These are phyloP conservation scores for Marmota monax DNA, from an alignment of 2,113 vertebrate genomes.

Conservation along the genomic window DNA sequence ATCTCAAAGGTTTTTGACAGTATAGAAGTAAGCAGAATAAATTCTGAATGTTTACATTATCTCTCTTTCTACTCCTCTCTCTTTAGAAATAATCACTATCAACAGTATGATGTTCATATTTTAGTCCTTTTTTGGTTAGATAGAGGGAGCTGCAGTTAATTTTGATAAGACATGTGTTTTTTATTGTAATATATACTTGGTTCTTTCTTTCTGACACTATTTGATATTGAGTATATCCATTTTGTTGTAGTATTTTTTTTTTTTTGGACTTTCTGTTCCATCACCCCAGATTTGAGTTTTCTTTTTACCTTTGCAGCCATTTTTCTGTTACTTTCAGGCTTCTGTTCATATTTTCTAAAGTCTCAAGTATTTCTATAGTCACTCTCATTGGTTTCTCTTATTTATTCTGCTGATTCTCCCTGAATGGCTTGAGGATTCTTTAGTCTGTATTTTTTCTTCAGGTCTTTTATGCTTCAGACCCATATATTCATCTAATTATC, in stretches of 20 bases:
- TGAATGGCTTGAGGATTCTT: not conserved
- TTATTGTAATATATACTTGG: not conserved
- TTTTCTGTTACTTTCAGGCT: not conserved
- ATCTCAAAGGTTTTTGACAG: not conserved
- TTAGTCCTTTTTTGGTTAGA: not conserved
- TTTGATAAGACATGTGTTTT: not conserved
- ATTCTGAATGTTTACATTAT: not conserved
- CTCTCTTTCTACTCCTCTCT: not conserved
- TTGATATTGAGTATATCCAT: not conserved
- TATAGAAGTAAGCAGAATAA: not conserved
- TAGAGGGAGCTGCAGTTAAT: not conserved
- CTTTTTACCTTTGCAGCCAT: not conserved
- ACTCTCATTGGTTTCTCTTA: not conserved
- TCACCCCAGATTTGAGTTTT: not conserved
- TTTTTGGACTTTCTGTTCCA: not conserved
- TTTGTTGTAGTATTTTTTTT: not conserved
- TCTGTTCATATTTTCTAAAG: not conserved
- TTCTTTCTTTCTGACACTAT: not conserved
- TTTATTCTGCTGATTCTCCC: not conserved
- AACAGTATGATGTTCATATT: not conserved
- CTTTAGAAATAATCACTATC: not conserved
- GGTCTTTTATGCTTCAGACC: not conserved
- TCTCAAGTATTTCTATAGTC: not conserved
- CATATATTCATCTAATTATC: not conserved
- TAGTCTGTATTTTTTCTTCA: not conserved